Conservation (phyloP, 2,797 vertebrate species). For the Ctenopoma kingsleyae region DNA sequence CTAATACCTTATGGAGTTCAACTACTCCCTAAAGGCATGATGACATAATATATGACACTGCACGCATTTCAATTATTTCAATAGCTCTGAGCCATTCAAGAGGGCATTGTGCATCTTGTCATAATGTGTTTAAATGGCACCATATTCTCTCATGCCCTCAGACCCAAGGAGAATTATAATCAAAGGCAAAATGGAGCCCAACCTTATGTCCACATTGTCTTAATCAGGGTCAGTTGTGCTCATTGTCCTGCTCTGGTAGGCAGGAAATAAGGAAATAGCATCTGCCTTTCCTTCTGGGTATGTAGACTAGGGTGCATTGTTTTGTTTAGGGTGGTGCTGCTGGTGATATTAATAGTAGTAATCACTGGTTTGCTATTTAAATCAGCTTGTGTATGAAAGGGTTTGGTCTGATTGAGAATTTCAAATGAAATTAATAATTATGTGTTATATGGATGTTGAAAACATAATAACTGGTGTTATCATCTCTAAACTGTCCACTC, state of each 20-base stretch:
- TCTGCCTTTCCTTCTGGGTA: slow-evolving; percentile 32
- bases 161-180: slow-evolving; percentile 49
- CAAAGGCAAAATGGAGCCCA: slow-evolving; percentile 29
- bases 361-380: background rate
- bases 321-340: slow-evolving; percentile 23
- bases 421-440: background rate
- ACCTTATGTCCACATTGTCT: slow-evolving; percentile 35
- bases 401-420: background rate
- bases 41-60: slow-evolving; percentile 28
- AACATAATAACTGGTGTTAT: slow-evolving; percentile 18
- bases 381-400: background rate
- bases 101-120: slow-evolving; percentile 34
- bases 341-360: slow-evolving; percentile 24
- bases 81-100: slow-evolving; percentile 26
- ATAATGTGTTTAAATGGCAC: slow-evolving; percentile 51
- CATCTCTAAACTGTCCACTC: slow-evolving; percentile 13
- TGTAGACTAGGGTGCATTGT: slow-evolving; percentile 24
- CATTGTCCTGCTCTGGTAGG: slow-evolving; percentile 52
- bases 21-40: slow-evolving; percentile 28
- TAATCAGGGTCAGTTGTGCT: slow-evolving; percentile 47
- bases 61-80: slow-evolving; percentile 53
- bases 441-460: background rate
- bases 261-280: slow-evolving; percentile 44
- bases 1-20: slow-evolving; percentile 45
- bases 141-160: slow-evolving; percentile 37